Base-by-base conservation (phyloP, 2,888 invertebrate species). In the Agapostemon virescens region DNA sequence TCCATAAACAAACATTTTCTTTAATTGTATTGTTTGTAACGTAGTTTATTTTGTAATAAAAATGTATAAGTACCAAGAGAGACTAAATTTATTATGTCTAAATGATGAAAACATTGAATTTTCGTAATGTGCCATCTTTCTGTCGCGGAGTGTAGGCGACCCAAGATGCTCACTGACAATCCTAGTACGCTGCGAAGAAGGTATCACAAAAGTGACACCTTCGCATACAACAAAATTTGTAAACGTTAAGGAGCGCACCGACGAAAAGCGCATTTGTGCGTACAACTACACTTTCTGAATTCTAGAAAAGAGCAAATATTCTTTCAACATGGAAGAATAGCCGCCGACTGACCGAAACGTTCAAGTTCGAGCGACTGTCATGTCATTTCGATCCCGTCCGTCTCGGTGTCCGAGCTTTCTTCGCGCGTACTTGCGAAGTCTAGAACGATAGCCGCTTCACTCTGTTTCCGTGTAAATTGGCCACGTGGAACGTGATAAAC, bases 401-500 rank as follows among this genome's bases (percentile, higher is more conserved):
- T 67, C 58, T 64, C 33, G 33, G 49, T 49, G 58, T 71, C 49
- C 38, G 42, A 45, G 64, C 69, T 66, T 68, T 69, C 71, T 52
- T 74, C 66, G 55, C 58, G 74, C 67, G 45, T 36, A 61, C 30
- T 15, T 15, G 58, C 20, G 13, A 13, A 33, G 15, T n/a, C 17
- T 3, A 38, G 36, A 49, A 55, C 68, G 64, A 55, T 64, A 67
- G 68, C 45, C 72, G 79, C 73, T 82, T 78, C 75, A 66, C 72
- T 67, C 49, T 33, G 38, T 58, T 49, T 33, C 13, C 68, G 61
- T 52, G 80, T 71, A 85, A 83, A 83, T 79, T 73, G 77, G 68
- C n/a, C 33, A 26, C 33, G 38, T 45, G 69, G 26, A 68, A 79
- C 76, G 64, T 45, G 74, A 83, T 69, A 64, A 58, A 74, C 40